Conservation (phyloP, 2,113 vertebrate species). For the Myxocyprinus asiaticus region DNA sequence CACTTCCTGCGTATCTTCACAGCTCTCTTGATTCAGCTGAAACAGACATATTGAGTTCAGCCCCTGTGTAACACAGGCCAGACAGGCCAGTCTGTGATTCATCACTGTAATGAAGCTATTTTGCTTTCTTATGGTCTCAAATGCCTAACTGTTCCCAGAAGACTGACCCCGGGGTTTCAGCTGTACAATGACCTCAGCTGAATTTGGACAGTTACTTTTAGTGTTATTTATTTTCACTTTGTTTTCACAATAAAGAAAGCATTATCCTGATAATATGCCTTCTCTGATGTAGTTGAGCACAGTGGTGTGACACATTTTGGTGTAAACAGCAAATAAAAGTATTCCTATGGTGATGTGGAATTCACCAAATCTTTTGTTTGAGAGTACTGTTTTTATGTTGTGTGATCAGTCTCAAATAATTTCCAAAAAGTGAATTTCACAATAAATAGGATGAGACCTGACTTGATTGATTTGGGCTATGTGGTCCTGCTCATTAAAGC, state of each 20-base stretch:
- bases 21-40: slow-evolving; percentile 37
- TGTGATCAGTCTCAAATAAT: too few species aligned
- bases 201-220: slow-evolving; percentile 3
- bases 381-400: not conserved
- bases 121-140: slow-evolving; percentile 35
- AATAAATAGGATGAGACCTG: too few species aligned
- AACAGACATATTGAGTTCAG: slow-evolving; percentile 46
- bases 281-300: not conserved
- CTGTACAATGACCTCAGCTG: slow-evolving; percentile 30
- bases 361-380: not conserved
- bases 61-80: slow-evolving; percentile 17
- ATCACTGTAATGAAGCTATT: slow-evolving; percentile 26
- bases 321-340: not conserved
- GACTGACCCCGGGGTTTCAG: slow-evolving; percentile 12
- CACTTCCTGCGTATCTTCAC: slow-evolving; percentile 43
- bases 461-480: too few species aligned
- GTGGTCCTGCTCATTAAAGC: too few species aligned
- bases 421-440: too few species aligned
- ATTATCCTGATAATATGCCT: not conserved
- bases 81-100: slow-evolving; percentile 39
- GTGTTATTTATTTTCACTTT: slow-evolving; percentile 12
- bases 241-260: not conserved
- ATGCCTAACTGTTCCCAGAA: slow-evolving; percentile 37
- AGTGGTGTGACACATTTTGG: slow-evolving; percentile 7
- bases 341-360: not conserved